Base-by-base conservation (phyloP, 1,140 invertebrate species). In the Colletes gigas region DNA sequence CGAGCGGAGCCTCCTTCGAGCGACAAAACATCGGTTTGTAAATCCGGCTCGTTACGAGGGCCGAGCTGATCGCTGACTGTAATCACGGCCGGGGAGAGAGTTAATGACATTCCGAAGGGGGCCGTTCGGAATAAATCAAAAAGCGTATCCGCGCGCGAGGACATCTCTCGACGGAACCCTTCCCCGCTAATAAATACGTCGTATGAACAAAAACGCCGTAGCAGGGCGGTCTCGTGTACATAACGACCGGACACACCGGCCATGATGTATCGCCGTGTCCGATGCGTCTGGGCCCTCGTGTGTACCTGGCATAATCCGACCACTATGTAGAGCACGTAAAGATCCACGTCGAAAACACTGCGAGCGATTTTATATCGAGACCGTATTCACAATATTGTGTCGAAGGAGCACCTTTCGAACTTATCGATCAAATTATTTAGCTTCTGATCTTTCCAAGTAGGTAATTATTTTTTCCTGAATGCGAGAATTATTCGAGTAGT, bases 101-200 rank as follows among this genome's bases (percentile, higher is more conserved):
- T 44, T 79, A 72, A 79, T 66, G 60, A 79, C 70, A 65, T 73
- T 79, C 60, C 69, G 47, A 30, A 47, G 77, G 17, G 63, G 59
- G 69, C 8, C 50, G 77, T 73, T 65, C 50, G 60, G 65, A 60
- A 79, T 79, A 79, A 79, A 79, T 73, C 59, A 79, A 72, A 63
- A 73, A 65, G 39, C 77, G 77, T 78, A 62, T 72, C 55, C 55
- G 4, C 63, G 63, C 65, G 65, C 65, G 65, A 67, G 65, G 65
- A 67, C 65, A 67, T 67, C 65, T 52, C 65, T 17, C 68, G 55
- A 65, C 65, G 60, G 63, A 30, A 55, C 73, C 63, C 69, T 57
- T 74, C 68, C 72, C 57, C 73, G 71, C 68, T 78, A 79, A 87
- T 85, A 87, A 84, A 88, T 81, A 87, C 66, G 83, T 84, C 74